These are phyloP conservation scores for Altica lythri DNA, from an alignment of 2,888 invertebrate species.

Conservation along the genomic window DNA sequence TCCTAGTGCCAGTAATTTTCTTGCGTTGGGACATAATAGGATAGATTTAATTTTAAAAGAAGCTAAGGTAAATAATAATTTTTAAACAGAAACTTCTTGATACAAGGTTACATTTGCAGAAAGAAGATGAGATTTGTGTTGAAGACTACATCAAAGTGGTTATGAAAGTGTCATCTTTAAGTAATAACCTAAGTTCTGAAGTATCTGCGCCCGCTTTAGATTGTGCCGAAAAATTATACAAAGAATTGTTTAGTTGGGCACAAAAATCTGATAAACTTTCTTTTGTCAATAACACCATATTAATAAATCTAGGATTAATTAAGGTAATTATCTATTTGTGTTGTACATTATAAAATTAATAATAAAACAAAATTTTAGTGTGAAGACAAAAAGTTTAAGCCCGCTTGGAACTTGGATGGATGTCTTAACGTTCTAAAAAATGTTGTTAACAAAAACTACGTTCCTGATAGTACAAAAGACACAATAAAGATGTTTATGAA, in stretches of 20 bases:
- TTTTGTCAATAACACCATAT: constrained; percentile 66
- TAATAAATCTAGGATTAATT: constrained; percentile 70
- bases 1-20: constrained; percentile 59
- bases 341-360: too few species aligned
- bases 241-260: constrained; percentile 61
- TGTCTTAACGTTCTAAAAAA: constrained; percentile 65
- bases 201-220: constrained; percentile 53
- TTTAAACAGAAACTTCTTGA: too few species aligned
- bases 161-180: constrained; percentile 63
- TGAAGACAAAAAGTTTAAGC: constrained; percentile 68
- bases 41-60: constrained; percentile 49
- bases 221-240: constrained; percentile 60
- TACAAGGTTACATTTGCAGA: too few species aligned
- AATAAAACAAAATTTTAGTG: constrained; percentile 63
- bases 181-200: constrained; percentile 61
- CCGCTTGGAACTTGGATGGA: constrained; percentile 67
- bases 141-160: constrained; percentile 56
- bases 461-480: constrained; percentile 60
- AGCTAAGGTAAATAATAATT: constrained; percentile 53
- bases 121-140: constrained; percentile 42
- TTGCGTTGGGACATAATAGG: constrained; percentile 57
- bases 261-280: constrained; percentile 59
- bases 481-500: constrained; percentile 61
- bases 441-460: constrained; percentile 60
- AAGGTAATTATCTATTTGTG: too few species aligned